Percentiles rank a stretch among this genome's conserved stretches.
Conservation (phyloP, 2,888 invertebrate species). For the Holacanthella duospinosa region DNA sequence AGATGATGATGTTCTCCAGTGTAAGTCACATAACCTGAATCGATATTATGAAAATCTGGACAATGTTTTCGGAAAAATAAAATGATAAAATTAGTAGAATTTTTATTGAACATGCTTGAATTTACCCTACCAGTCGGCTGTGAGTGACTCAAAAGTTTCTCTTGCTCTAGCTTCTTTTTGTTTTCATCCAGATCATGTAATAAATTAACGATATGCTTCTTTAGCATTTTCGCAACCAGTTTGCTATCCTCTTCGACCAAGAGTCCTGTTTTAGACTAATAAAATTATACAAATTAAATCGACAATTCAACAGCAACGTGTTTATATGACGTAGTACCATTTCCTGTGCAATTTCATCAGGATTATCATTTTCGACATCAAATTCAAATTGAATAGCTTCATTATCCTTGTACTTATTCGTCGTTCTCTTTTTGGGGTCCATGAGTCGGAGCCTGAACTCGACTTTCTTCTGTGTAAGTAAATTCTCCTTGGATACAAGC, state of each 20-base stretch:
- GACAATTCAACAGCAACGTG: too few relatives aligned
- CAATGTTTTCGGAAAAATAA: too few relatives aligned
- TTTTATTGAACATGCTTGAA: too few relatives aligned
- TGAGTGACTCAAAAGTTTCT: not conserved
- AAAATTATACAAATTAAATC: too few relatives aligned
- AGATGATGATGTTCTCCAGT: conserved; percentile 37
- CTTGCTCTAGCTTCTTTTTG: conserved; percentile 40
- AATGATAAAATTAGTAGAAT: too few relatives aligned
- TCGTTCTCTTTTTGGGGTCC: conserved; percentile 84
- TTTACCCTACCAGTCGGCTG: not conserved
- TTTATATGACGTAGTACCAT: too few relatives aligned
- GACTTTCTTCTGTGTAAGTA: conserved; percentile 48
- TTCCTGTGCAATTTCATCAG: conserved; percentile 86
- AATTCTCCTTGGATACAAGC: conserved; percentile 52
- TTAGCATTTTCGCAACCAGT: conserved; percentile 79
- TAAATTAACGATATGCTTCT: conserved; percentile 71
- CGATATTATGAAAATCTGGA: conserved; percentile 35
- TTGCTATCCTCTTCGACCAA: conserved; percentile 91
- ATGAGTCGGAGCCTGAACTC: conserved; percentile 86
- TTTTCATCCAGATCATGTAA: conserved; percentile 52
- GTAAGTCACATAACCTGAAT: conserved; percentile 40
- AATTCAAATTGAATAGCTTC: conserved; percentile 99
- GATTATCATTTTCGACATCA: conserved; percentile 79
- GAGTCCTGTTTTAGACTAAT: conserved; percentile 73
- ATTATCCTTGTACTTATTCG: conserved; percentile 95